A percentile compares a stretch with the other conserved stretches of the same genome.
Conservation (phyloP, 1,140 invertebrate species). For the Chironomus striatipennis region DNA sequence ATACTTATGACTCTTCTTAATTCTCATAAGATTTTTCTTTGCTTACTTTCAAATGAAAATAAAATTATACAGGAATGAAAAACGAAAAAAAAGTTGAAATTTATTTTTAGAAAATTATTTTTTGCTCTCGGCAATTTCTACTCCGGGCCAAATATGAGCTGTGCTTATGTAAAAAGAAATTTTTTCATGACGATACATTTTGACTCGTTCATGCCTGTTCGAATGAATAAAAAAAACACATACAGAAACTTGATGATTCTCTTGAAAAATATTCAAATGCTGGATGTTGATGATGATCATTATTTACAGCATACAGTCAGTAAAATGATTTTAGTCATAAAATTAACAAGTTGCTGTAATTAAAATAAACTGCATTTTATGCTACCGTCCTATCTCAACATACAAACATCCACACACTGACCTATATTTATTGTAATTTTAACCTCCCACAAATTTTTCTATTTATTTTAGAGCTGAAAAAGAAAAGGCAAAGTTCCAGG, state of each 20-base stretch:
- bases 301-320: too few relatives aligned
- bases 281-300: neutral
- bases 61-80: neutral
- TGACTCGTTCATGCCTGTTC: neutral
- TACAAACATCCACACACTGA: neutral
- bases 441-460: neutral
- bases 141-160: constrained; percentile 25
- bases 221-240: constrained; percentile 3
- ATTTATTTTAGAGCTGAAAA: constrained; percentile 74
- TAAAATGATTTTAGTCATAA: constrained; percentile 1
- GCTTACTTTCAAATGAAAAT: neutral
- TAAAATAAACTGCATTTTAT: neutral
- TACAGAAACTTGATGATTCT: constrained; percentile 10
- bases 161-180: neutral
- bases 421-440: constrained; percentile 28
- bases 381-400: neutral
- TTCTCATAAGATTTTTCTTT: too few relatives aligned
- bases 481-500: constrained; percentile 92
- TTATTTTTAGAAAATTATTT: constrained; percentile 26
- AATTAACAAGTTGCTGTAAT: constrained; percentile 21
- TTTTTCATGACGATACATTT: neutral
- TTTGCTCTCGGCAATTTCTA: neutral
- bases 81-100: neutral
- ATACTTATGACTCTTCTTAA: too few relatives aligned
- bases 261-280: neutral